Percentiles rank a stretch among this genome's conserved stretches.
Conservation (phyloP, 2,113 vertebrate species). For the Axis porcinus region DNA sequence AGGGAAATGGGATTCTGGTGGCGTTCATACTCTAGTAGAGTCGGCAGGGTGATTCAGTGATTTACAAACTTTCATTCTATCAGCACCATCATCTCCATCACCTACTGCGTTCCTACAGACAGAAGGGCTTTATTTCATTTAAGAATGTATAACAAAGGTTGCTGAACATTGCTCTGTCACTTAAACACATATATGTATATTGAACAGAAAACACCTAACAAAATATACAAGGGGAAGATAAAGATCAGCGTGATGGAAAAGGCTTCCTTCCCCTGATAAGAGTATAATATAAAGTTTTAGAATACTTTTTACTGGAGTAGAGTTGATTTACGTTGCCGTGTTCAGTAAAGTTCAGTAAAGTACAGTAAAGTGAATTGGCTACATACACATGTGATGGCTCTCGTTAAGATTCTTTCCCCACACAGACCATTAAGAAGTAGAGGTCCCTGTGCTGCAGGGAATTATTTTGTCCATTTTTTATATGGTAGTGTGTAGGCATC, state of each 20-base stretch:
- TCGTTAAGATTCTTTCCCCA: neutral
- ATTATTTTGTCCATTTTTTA: neutral
- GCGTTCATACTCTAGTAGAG: accelerated
- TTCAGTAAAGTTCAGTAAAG: neutral
- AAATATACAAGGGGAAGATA: neutral
- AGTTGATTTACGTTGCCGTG: neutral
- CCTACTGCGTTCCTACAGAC: neutral
- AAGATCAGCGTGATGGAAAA: neutral
- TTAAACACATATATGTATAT: neutral
- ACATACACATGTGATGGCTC: accelerated
- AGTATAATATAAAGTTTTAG: neutral
- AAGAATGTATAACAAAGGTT: neutral
- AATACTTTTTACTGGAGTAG: neutral
- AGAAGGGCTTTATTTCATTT: neutral
- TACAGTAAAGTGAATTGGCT: neutral
- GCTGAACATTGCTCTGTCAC: neutral
- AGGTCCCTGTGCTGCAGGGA: neutral
- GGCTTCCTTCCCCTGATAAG: neutral
- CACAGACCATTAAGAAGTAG: neutral
- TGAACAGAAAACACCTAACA: neutral
- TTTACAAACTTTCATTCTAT: neutral
- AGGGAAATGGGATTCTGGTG: neutral
- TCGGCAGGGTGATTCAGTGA: too few relatives aligned
- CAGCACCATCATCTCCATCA: accelerated
- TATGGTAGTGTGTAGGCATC: neutral